phyloP scores from a whole-genome alignment of 2,888 invertebrate species.

The Epistrophe grossulariae region DNA sequence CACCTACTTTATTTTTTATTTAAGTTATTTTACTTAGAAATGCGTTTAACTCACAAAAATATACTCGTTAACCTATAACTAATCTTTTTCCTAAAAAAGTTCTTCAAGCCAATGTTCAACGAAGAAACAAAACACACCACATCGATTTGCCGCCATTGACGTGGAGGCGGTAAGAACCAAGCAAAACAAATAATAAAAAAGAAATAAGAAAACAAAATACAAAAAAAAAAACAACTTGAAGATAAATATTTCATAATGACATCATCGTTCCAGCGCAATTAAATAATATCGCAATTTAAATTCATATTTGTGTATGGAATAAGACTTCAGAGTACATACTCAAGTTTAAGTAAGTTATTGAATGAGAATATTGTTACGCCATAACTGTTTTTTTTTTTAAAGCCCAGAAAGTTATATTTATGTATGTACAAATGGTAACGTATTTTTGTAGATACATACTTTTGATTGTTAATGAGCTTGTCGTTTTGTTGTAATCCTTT shows the following conservation, averaged over 20 bases:
- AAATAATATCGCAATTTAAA: conserved; percentile 24
- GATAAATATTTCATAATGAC: conserved; percentile 68
- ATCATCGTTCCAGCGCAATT: conserved; percentile 64
- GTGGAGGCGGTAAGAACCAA: conserved; percentile 15
- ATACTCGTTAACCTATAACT: not conserved
- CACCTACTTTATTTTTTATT: not conserved
- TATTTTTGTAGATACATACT: not conserved
- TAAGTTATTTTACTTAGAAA: not conserved
- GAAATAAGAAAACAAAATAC: conserved; percentile 4
- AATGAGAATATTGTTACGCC: conserved; percentile 40
- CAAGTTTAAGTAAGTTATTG: conserved; percentile 39
- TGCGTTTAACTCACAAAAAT: not conserved
- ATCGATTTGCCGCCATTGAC: conserved; percentile 24
- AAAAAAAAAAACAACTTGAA: conserved; percentile 34
- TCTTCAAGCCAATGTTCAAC: conserved; percentile 17
- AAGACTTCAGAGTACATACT: conserved; percentile 12
- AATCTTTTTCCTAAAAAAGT: conserved; percentile 29
- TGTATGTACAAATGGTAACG: not conserved
- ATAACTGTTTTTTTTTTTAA: conserved; percentile 23
- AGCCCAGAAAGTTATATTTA: not conserved
- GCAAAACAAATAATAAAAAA: conserved; percentile 44
- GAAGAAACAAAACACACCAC: conserved; percentile 9
- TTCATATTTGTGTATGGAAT: conserved; percentile 22
- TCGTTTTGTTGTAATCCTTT: not conserved
- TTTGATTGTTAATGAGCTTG: not conserved